A percentile compares a stretch with the other conserved stretches of the same genome.
Evolutionary conservation across 2,113 vertebrate genomes (phyloP).

Genomic region (Corydoras sp.): DNA sequence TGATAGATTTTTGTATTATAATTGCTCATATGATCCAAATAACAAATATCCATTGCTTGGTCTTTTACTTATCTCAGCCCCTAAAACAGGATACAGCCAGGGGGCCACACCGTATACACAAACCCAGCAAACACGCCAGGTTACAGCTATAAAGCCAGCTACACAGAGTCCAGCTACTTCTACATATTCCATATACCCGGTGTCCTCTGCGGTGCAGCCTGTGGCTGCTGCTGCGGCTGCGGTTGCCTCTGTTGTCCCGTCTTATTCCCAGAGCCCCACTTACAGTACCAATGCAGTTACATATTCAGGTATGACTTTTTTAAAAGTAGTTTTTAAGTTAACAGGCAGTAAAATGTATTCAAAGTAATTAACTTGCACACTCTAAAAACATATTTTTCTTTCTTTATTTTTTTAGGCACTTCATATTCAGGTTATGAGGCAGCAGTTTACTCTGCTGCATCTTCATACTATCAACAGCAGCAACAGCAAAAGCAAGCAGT

Average conservation of each 20-base stretch:
- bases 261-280: slow-evolving; percentile 92
- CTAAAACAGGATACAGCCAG: slow-evolving; percentile 91
- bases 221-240: slow-evolving; percentile 72
- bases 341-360: no score
- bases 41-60: no score
- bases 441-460: slow-evolving; percentile 95
- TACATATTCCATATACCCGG: slow-evolving; percentile 95
- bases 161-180: slow-evolving; percentile 89
- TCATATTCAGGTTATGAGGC: slow-evolving; percentile 97
- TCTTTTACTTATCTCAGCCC: slow-evolving; percentile 60
- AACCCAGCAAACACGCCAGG: slow-evolving; percentile 91
- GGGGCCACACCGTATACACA: slow-evolving; percentile 91
- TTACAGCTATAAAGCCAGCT: slow-evolving; percentile 95
- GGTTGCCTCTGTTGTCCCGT: slow-evolving; percentile 84
- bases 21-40: no score
- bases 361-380: no score
- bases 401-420: slow-evolving; percentile 66
- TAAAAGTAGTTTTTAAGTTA: neutral
- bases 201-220: slow-evolving; percentile 91
- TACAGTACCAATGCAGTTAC: slow-evolving; percentile 97
- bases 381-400: no score
- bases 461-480: slow-evolving; percentile 92
- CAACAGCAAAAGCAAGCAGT: slow-evolving; percentile 82
- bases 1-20: no score
- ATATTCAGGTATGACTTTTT: slow-evolving; percentile 78